Evolutionary conservation across 2,888 invertebrate genomes (phyloP), one percentile per base, ranked within the genome.

Genomic region (Xestia c-nigrum): DNA sequence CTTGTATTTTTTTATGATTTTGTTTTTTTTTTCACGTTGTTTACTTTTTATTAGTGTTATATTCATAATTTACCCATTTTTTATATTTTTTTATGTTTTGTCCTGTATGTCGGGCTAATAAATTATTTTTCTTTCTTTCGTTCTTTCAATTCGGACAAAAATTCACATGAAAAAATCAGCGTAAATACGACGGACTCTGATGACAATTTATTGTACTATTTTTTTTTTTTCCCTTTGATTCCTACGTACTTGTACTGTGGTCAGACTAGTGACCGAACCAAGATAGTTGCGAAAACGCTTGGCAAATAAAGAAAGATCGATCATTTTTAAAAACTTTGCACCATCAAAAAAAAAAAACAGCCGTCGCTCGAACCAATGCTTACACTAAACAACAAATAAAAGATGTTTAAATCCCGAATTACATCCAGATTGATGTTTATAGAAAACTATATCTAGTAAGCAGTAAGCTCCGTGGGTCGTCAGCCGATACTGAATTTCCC

Each of bases 401-500:
- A 12, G 5, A 12, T 55, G n/a, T n/a, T n/a, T 24, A 14, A 1
- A 57, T 24, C 24, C 24, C 5, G 14, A 24, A 24, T 57, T 16
- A 57, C 57, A 72, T 43, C 55, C 16, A 76, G 40, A 46, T 55
- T 24, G 14, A 19, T 5, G n/a, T 63, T 14, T 21, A 75, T 52
- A 38, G 43, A 5, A 14, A 0, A 16, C 21, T 57, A 74, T 47
- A 50, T 68, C 31, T 50, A 59, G 16, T 24, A 16, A 21, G 24
- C 24, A 59, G 16, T 24, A 16, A 21, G 24, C 24, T 16, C 4
- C 50, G 40, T 24, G 21, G 50, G 31, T 43, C 38, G 67, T 57
- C 43, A 21, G n/a, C n/a, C 43, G 52, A 31, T 52, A 43, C 65
- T 38, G 31, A 83, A 66, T 66, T 80, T 65, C 31, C 78, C 65